A percentile compares a stretch with the other conserved stretches of the same genome.
phyloP scores from a whole-genome alignment of 2,888 invertebrate genomes.

The Cybosia mesomella region DNA sequence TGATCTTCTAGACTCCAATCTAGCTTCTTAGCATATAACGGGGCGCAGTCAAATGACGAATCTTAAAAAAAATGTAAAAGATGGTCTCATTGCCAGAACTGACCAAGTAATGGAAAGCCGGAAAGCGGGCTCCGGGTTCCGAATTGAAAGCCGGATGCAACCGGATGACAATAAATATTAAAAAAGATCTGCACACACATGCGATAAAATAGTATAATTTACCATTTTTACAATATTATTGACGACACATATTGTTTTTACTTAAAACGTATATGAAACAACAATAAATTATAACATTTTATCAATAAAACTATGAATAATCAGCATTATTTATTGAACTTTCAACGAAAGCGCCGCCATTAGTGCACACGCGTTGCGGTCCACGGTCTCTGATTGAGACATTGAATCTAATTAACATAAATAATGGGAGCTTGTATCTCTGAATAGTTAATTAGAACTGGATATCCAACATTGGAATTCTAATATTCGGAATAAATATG shows the following conservation, averaged over 20 bases:
- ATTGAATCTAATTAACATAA: conserved; percentile 12
- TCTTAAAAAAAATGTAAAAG: neutral
- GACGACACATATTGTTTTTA: neutral
- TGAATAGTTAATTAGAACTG: conserved; percentile 7
- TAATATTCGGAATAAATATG: neutral
- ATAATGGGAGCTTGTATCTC: neutral
- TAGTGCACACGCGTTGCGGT: neutral
- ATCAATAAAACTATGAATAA: neutral
- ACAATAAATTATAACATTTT: neutral
- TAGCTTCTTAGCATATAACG: neutral
- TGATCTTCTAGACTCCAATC: neutral
- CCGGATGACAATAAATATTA: too few relatives aligned
- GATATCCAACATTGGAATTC: neutral
- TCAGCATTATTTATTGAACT: neutral
- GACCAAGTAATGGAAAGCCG: too few relatives aligned
- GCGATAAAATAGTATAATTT: too few relatives aligned
- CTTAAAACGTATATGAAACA: neutral
- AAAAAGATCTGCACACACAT: too few relatives aligned
- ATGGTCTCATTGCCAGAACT: too few relatives aligned
- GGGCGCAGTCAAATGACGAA: neutral
- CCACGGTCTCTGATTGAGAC: conserved; percentile 3
- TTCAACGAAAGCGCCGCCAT: neutral
- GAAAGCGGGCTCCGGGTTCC: too few relatives aligned
- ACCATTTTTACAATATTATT: neutral
- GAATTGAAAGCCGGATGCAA: too few relatives aligned